Evolutionary conservation across 2,888 invertebrate genomes (phyloP).

Genomic region (Netelia melanura): DNA sequence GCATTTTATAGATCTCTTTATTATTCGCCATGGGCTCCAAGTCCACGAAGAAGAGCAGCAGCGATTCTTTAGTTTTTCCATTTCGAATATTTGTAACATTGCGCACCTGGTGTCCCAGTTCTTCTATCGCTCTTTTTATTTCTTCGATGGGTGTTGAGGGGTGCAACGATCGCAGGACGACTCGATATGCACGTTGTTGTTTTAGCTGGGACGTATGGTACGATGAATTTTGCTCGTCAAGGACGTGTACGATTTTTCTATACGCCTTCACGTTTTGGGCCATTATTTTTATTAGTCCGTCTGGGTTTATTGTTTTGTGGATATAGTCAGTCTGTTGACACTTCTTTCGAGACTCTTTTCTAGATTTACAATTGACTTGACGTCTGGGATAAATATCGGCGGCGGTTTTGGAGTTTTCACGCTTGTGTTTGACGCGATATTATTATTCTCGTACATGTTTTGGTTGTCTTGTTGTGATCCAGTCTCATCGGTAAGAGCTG

Average conservation of each 20-base stretch:
- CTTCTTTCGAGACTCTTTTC: not conserved
- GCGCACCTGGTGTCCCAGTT: slow-evolving; percentile 55
- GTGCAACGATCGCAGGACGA: slow-evolving; percentile 63
- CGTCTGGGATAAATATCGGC: no score
- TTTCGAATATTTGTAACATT: slow-evolving; percentile 59
- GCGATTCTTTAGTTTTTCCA: slow-evolving; percentile 58
- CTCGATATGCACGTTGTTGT: slow-evolving; percentile 40
- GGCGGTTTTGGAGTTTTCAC: no score
- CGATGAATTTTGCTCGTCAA: no score
- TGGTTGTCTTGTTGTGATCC: no score
- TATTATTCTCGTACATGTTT: no score
- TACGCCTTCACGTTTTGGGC: no score
- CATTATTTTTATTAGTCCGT: not conserved
- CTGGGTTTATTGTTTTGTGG: slow-evolving; percentile 11
- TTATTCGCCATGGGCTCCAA: slow-evolving; percentile 69
- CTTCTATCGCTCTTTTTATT: slow-evolving; percentile 53
- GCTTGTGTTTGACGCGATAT: no score
- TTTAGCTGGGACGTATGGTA: no score
- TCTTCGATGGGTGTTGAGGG: slow-evolving; percentile 39
- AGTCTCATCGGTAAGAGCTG: no score
- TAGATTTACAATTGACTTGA: no score
- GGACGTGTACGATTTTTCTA: no score
- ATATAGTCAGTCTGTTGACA: slow-evolving; percentile 9
- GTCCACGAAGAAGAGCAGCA: slow-evolving; percentile 72
- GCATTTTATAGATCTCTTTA: slow-evolving; percentile 68